Evolutionary conservation across 1,140 invertebrate genomes (phyloP), one percentile per base, ranked within the genome.

Genomic region (Temnothorax longispinosus): DNA sequence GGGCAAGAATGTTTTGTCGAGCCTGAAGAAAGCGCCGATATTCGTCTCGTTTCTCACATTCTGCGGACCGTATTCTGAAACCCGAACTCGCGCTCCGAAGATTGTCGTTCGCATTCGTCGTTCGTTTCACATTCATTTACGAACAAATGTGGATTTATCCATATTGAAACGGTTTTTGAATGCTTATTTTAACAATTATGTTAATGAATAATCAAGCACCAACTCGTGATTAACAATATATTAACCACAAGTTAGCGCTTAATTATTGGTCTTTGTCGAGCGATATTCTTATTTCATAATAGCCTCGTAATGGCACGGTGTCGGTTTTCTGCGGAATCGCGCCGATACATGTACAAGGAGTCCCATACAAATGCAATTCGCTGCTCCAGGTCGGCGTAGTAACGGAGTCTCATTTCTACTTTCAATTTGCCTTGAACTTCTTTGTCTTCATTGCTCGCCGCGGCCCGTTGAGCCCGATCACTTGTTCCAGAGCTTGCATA

Each of bases 1-100:
- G 44, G 50, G 18, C 87, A 93, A 87, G 90, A 93, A 93, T 93
- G 91, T 90, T 93, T 92, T 93, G 91, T 93, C 81, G 58, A 38
- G 38, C 32, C 58, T 54, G 76, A 44, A 35, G 56, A 64, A 90
- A 62, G 69, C 56, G 56, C 65, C 76, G 27, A 87, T 85, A 87
- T 91, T 82, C 65, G 76, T 89, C 78, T 87, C 15, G 50, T 88
- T 89, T 87, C 44, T 86, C 72, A 71, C 58, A 67, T 67, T 67
- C 64, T 11, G n/a, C 35, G 11, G 11, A 8, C 4, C 13, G 18
- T n/a, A 38, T n/a, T 60, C 71, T 41, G n/a, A 54, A 21, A 15
- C 8, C 7, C 21, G 41, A n/a, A 81, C 18, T 21, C n/a, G 8
- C 32, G 69, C 47, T 27, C 21, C 35, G 8, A 62, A 13, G 3